Base-by-base conservation (phyloP, 2,888 invertebrate genomes). In the Serripes groenlandicus region DNA sequence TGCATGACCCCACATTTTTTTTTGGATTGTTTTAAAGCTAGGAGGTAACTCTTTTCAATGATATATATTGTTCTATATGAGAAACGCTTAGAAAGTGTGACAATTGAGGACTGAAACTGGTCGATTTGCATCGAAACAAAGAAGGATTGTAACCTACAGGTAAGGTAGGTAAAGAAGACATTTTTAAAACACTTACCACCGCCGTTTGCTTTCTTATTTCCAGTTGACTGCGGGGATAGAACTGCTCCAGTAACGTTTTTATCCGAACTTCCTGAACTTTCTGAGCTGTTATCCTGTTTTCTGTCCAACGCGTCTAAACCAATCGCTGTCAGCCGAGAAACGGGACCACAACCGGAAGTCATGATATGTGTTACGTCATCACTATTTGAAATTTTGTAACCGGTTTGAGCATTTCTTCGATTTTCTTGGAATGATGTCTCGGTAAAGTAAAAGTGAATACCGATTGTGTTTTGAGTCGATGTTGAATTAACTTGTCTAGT, bases 401-500 rank as follows among this genome's bases (percentile, higher is more conserved):
- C 49, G 42, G n/a, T 69, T 42, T 68, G 56, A 30, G 42, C 35
- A 23, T 76, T 32, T 42, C 62, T 66, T 18, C 42, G 21, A 28
- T n/a, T 62, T 1, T 35, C n/a, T 32, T 66, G 68, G 49, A 60
- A 49, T 34, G 37, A n/a, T 21, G 30, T 66, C n/a, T 78, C 78
- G 9, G 30, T 66, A 37, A 78, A 73, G 30, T 54, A 34, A 58
- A 68, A 73, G n/a, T 58, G 34, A n/a, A 42, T 42, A 32, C 37
- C 72, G 15, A 73, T 30, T 54, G 26, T 30, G 42, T 21, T 23
- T 35, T 37, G 52, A 3, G 26, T 26, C 21, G 28, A 70, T n/a
- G 68, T 42, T 30, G 66, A 66, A 60, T 66, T 64, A 21, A 74
- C 49, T 56, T 74, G 77, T 11, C 81, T 74, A 28, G 71, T 66